Percentiles rank a stretch among this genome's conserved stretches.
Conservation (phyloP, 2,113 vertebrate genomes). For the Stegastes partitus region DNA sequence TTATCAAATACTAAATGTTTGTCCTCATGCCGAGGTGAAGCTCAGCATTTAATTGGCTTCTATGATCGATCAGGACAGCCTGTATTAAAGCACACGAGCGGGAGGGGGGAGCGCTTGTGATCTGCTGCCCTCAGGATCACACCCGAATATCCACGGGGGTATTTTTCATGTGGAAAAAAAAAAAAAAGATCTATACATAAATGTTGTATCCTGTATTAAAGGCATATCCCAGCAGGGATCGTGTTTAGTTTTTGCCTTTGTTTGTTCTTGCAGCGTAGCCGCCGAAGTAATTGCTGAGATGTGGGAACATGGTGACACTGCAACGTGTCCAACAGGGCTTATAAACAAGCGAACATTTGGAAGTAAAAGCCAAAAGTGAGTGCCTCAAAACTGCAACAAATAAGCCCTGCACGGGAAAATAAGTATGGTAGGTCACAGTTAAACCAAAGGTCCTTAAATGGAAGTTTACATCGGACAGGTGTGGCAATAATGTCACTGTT, state of each 20-base stretch:
- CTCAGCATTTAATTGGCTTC: slow-evolving; percentile 47
- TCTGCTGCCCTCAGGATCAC: slow-evolving; percentile 14
- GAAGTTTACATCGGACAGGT: too few species aligned
- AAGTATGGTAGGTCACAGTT: too few species aligned
- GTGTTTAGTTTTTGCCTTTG: background rate
- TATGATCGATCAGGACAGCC: slow-evolving; percentile 41
- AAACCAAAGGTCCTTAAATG: too few species aligned
- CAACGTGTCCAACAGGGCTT: background rate
- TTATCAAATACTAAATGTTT: slow-evolving; percentile 62
- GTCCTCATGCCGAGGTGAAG: slow-evolving; percentile 33
- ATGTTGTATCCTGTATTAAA: background rate
- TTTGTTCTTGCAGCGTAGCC: background rate
- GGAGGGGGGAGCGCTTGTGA: slow-evolving; percentile 1
- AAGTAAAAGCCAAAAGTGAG: background rate
- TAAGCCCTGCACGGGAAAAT: background rate
- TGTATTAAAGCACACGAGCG: slow-evolving; percentile 26
- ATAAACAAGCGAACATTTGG: slow-evolving; percentile 1
- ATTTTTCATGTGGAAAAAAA: background rate
- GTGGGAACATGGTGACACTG: background rate
- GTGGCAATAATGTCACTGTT: too few species aligned
- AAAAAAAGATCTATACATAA: slow-evolving; percentile 10
- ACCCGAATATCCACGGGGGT: background rate
- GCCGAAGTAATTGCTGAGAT: background rate
- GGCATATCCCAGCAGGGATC: background rate
- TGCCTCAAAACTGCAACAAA: background rate